phyloP scores from a whole-genome alignment of 2,113 vertebrate species.

The Oncorhynchus mykiss region DNA sequence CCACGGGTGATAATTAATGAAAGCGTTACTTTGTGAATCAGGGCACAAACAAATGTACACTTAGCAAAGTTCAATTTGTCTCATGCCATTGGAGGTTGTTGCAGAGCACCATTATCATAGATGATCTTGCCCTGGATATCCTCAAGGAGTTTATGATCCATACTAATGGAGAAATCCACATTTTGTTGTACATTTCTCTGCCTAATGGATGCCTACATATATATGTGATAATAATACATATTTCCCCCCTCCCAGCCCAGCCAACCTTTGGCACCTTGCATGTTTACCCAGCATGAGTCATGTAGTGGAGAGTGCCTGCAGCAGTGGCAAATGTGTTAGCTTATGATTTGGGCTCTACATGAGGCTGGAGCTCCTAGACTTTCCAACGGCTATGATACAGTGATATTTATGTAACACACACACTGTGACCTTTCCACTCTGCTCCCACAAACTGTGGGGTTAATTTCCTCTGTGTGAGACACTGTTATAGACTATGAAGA shows the following conservation, averaged over 20 bases:
- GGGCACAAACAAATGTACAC: constrained; percentile 68
- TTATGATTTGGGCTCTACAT: neutral
- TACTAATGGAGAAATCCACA: constrained; percentile 75
- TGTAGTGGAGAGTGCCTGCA: neutral
- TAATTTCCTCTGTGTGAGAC: neutral
- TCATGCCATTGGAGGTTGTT: constrained; percentile 41
- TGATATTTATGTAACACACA: neutral
- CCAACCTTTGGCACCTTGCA: constrained; percentile 47
- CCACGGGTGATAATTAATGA: constrained; percentile 69
- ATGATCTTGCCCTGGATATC: constrained; percentile 64
- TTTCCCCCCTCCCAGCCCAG: constrained; percentile 26
- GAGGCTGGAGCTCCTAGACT: neutral
- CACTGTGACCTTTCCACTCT: neutral
- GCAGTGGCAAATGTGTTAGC: neutral
- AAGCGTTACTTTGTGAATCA: constrained; percentile 61
- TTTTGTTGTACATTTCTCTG: constrained; percentile 69
- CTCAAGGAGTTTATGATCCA: constrained; percentile 75
- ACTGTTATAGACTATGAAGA: neutral
- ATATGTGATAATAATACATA: constrained; percentile 55
- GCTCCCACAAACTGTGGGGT: too few relatives aligned
- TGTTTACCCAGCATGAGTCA: constrained; percentile 27
- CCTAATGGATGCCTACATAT: constrained; percentile 71
- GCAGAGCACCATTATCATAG: constrained; percentile 54
- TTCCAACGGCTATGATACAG: neutral
- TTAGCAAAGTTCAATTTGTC: constrained; percentile 63